A percentile compares a stretch with the other conserved stretches of the same genome.
These are phyloP conservation scores for Steinernema carpocapsae DNA, from an alignment of 2,888 invertebrate species.

Conservation along the genomic window DNA sequence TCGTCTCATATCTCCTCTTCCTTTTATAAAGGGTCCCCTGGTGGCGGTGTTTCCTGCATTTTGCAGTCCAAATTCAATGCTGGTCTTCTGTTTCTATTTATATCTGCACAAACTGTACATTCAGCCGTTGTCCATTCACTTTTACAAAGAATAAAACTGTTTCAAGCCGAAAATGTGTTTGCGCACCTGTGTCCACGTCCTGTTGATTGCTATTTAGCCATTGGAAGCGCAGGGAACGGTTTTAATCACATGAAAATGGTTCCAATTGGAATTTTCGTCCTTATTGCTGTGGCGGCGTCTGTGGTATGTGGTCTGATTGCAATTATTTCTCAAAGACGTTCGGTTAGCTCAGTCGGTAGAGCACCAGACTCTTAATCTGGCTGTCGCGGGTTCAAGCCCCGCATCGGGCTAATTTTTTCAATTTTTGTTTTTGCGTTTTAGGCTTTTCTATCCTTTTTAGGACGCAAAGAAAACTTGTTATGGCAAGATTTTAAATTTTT, in stretches of 20 bases:
- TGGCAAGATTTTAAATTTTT: background rate
- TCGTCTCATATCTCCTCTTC: too few relatives aligned
- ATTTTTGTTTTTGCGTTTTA: background rate
- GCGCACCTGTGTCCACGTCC: background rate
- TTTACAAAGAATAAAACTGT: background rate
- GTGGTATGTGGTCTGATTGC: background rate
- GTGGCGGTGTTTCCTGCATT: background rate
- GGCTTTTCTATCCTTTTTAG: background rate
- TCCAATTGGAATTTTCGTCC: too few relatives aligned
- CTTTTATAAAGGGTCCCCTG: conserved; percentile 5
- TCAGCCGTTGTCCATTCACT: background rate
- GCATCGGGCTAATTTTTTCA: conserved; percentile 60
- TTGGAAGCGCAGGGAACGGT: too few relatives aligned
- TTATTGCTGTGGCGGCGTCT: too few relatives aligned
- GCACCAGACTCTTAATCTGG: conserved; percentile 68
- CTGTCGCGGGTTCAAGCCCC: conserved; percentile 68
- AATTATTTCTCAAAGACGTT: background rate
- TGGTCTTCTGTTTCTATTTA: background rate
- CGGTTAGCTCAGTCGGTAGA: conserved; percentile 68
- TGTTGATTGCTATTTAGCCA: too few relatives aligned
- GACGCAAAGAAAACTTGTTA: background rate
- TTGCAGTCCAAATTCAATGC: background rate
- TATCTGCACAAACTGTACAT: conserved; percentile 3
- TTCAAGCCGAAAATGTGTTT: background rate
- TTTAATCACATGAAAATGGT: too few relatives aligned